These are phyloP conservation scores for Hirundichthys speculiger DNA, from an alignment of 2,113 vertebrate species.

Conservation along the genomic window DNA sequence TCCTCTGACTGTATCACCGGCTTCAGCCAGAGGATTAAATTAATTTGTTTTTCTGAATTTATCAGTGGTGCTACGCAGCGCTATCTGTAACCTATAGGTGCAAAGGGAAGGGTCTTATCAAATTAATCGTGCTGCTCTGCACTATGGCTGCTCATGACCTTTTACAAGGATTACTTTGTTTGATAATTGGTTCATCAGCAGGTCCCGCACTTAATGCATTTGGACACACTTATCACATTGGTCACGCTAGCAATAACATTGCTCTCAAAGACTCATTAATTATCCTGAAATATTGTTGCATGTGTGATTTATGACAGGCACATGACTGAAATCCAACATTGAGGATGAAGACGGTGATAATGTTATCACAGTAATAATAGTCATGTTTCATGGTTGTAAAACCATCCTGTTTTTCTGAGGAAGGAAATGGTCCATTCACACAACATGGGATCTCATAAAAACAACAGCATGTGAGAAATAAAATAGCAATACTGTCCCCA, in stretches of 20 bases:
- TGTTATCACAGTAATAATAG: constrained; percentile 7
- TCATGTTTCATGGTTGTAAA: constrained; percentile 33
- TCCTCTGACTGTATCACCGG: constrained; percentile 6
- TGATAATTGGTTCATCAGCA: constrained; percentile 75
- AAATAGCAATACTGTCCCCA: constrained; percentile 21
- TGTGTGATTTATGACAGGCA: constrained; percentile 46
- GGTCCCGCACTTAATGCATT: constrained; percentile 57
- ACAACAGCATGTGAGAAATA: constrained; percentile 31
- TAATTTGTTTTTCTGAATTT: constrained; percentile 12
- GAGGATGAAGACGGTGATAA: constrained; percentile 11
- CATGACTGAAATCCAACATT: constrained; percentile 42
- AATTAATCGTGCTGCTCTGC: constrained; percentile 66
- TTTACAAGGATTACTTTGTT: constrained; percentile 62
- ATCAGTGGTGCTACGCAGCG: constrained; percentile 9
- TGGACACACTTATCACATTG: constrained; percentile 58
- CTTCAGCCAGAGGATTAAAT: constrained; percentile 4
- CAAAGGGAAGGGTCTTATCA: constrained; percentile 42
- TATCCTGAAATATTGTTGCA: constrained; percentile 66
- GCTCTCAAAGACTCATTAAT: constrained; percentile 67
- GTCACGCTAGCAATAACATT: constrained; percentile 54
- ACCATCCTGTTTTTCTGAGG: constrained; percentile 8
- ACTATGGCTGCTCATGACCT: constrained; percentile 66
- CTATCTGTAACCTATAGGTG: constrained; percentile 41
- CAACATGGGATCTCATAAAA: constrained; percentile 43
- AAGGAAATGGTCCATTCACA: constrained; percentile 1